A percentile compares a stretch with the other conserved stretches of the same genome.
Conservation (phyloP, 2,888 invertebrate genomes). For the Tetropium fuscum region DNA sequence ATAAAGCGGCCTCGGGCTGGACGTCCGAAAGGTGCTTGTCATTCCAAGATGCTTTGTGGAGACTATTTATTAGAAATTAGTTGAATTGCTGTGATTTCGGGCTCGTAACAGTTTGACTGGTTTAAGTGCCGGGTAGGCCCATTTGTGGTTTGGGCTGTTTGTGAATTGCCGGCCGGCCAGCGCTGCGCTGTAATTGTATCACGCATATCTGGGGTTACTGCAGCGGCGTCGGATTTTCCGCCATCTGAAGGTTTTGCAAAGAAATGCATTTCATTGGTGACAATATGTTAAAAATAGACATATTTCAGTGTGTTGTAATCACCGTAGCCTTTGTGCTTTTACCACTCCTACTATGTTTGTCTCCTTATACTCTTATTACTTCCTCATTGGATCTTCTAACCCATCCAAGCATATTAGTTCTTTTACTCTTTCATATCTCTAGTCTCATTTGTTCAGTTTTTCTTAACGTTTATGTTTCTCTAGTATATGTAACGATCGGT, state of each 20-base stretch:
- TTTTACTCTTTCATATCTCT: too few species aligned
- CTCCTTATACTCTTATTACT: too few species aligned
- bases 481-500: too few species aligned
- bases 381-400: too few species aligned
- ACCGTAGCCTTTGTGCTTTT: too few species aligned
- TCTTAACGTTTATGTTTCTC: too few species aligned
- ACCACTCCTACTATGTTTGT: too few species aligned
- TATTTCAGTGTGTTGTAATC: too few species aligned
- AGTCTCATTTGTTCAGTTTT: too few species aligned
- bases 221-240: slow-evolving; percentile 18
- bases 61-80: slow-evolving; percentile 73
- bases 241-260: background rate
- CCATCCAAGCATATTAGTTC: too few species aligned
- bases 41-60: slow-evolving; percentile 62
- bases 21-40: slow-evolving; percentile 60
- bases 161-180: slow-evolving; percentile 25
- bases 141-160: slow-evolving; percentile 46
- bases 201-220: slow-evolving; percentile 30
- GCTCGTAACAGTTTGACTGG: slow-evolving; percentile 46
- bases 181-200: slow-evolving; percentile 35
- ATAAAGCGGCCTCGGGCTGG: slow-evolving; percentile 38
- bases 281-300: too few species aligned
- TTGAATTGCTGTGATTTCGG: slow-evolving; percentile 71
- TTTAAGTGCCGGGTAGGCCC: slow-evolving; percentile 49
- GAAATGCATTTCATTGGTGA: too few species aligned